Conservation (phyloP, 2,113 vertebrate species). For the Gavia stellata region DNA sequence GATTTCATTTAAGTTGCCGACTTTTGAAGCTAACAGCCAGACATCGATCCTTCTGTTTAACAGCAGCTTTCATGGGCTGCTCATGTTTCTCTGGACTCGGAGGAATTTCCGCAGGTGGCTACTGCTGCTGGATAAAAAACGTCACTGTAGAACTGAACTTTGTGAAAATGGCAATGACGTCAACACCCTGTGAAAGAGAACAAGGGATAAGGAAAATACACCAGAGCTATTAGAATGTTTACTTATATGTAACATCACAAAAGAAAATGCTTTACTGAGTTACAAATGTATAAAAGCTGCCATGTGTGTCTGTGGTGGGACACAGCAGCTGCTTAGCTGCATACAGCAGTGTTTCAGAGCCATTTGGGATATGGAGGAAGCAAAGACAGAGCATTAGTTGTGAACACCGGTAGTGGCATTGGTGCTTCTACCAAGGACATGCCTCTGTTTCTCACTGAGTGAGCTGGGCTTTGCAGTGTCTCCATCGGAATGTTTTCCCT, state of each 20-base stretch:
- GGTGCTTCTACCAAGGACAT: neutral
- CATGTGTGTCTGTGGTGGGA: neutral
- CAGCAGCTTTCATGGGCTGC: neutral
- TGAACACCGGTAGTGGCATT: accelerated
- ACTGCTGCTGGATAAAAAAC: neutral
- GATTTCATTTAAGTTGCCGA: neutral
- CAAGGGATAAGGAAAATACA: neutral
- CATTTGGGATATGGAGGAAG: neutral
- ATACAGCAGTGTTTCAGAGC: neutral
- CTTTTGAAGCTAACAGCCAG: neutral
- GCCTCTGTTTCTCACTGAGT: neutral
- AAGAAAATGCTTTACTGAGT: neutral
- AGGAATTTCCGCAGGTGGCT: neutral
- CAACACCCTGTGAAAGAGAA: neutral
- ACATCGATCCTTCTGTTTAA: neutral
- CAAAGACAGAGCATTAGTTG: neutral
- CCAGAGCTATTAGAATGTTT: neutral
- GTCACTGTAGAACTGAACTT: neutral
- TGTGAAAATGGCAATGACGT: neutral
- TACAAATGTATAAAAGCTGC: neutral
- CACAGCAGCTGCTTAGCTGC: neutral
- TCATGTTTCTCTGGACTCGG: neutral
- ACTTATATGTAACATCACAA: neutral
- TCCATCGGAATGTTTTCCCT: neutral
- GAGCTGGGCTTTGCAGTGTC: neutral